phyloP scores from a whole-genome alignment of 2,113 vertebrate species.

The Neodontobutis hainanensis region DNA sequence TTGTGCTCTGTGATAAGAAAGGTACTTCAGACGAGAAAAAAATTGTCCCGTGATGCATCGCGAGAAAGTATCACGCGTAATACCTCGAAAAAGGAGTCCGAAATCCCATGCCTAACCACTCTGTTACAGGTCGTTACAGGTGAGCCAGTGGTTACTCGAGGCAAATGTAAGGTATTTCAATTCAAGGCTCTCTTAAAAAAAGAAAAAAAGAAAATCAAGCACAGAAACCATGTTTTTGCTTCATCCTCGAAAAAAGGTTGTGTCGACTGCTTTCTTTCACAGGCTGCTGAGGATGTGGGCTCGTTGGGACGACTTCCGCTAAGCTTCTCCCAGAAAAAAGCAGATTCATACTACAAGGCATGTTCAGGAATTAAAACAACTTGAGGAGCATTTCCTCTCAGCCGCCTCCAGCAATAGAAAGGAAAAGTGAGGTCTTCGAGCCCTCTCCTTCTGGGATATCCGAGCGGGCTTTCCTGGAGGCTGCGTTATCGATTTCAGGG shows the following conservation, averaged over 20 bases:
- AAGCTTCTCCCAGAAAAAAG: slow-evolving; percentile 50
- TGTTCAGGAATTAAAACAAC: slow-evolving; percentile 6
- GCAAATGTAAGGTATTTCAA: slow-evolving; percentile 69
- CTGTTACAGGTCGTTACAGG: slow-evolving; percentile 73
- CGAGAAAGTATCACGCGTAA: slow-evolving; percentile 81
- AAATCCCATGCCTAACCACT: slow-evolving; percentile 68
- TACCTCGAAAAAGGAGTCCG: slow-evolving; percentile 80
- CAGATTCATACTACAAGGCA: slow-evolving; percentile 58
- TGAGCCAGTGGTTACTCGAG: slow-evolving; percentile 76
- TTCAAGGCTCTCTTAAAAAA: slow-evolving; percentile 58
- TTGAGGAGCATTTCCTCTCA: slow-evolving; percentile 14
- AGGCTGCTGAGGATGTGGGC: slow-evolving; percentile 60
- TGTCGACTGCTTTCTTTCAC: slow-evolving; percentile 53
- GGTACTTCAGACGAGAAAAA: slow-evolving; percentile 72
- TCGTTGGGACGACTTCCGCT: slow-evolving; percentile 28
- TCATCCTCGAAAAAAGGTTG: slow-evolving; percentile 53
- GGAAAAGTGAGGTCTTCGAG: too few species aligned
- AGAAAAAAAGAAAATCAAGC: slow-evolving; percentile 56
- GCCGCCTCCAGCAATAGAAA: too few species aligned
- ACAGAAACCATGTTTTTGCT: slow-evolving; percentile 79
- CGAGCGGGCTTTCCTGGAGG: slow-evolving; percentile 48
- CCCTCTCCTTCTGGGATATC: too few species aligned
- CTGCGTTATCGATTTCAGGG: slow-evolving; percentile 49
- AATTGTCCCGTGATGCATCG: slow-evolving; percentile 62
- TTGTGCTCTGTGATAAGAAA: slow-evolving; percentile 81